Percentiles rank a stretch among this genome's conserved stretches.
Conservation (phyloP, 2,113 vertebrate genomes). For the Rutilus rutilus region DNA sequence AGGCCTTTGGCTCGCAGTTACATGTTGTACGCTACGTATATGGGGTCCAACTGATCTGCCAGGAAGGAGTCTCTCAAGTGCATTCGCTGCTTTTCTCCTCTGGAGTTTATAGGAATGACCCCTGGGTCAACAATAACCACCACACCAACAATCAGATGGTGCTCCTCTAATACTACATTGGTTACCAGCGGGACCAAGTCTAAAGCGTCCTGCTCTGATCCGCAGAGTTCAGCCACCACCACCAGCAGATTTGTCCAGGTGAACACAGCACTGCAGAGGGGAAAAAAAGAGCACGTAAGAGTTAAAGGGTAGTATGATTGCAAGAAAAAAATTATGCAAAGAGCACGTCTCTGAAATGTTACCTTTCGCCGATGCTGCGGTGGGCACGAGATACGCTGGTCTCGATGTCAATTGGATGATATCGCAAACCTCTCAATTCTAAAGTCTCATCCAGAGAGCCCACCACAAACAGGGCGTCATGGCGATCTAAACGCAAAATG, state of each 20-base stretch:
- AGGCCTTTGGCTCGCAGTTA: constrained; percentile 65
- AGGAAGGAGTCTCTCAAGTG: constrained; percentile 97
- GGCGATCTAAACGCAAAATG: constrained; percentile 82
- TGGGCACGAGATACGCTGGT: constrained; percentile 94
- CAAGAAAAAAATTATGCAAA: neutral
- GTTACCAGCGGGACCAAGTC: constrained; percentile 96
- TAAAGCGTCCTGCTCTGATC: constrained; percentile 95
- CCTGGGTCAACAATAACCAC: constrained; percentile 98
- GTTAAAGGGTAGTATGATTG: neutral
- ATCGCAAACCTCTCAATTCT: constrained; percentile 92
- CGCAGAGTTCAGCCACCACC: constrained; percentile 95
- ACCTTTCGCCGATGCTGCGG: constrained; percentile 98
- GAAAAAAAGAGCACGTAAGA: neutral
- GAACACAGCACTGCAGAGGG: constrained; percentile 88
- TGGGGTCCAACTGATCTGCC: constrained; percentile 95
- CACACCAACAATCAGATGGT: constrained; percentile 95
- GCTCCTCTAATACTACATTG: constrained; percentile 96
- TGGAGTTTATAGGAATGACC: constrained; percentile 96
- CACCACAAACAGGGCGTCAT: constrained; percentile 95
- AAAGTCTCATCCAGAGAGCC: constrained; percentile 94
- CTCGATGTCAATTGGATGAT: constrained; percentile 96
- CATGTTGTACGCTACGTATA: constrained; percentile 99
- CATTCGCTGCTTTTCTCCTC: constrained; percentile 98
- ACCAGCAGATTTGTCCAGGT: constrained; percentile 98
- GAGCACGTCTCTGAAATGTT: constrained; percentile 35